Evolutionary conservation across 1,140 invertebrate species (phyloP).

Genomic region (Drosophila equinoxialis): DNA sequence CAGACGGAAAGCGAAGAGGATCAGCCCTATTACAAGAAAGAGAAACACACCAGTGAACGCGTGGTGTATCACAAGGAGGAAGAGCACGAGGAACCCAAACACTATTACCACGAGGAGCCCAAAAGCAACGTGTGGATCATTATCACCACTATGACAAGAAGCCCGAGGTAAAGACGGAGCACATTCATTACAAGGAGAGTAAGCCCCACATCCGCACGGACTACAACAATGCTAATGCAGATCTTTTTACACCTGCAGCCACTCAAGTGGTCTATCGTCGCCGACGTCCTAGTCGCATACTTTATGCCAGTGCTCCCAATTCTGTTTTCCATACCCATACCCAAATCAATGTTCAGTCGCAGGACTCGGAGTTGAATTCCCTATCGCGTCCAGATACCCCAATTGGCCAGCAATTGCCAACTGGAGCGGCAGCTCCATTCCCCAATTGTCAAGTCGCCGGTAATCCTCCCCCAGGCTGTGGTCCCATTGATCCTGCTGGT

Average conservation of each 20-base stretch:
- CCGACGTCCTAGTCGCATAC: constrained; percentile 49
- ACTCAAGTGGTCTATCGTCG: constrained; percentile 53
- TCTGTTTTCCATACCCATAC: constrained; percentile 74
- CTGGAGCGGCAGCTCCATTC: constrained; percentile 29
- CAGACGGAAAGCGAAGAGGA: constrained; percentile 22
- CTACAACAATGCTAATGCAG: constrained; percentile 18
- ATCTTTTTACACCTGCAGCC: constrained; percentile 50
- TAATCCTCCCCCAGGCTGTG: constrained; percentile 43
- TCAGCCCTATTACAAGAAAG: constrained; percentile 58
- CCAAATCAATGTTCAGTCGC: constrained; percentile 72
- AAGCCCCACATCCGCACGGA: constrained; percentile 48
- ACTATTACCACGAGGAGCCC: constrained; percentile 43
- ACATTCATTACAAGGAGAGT: constrained; percentile 62
- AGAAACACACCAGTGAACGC: constrained; percentile 66
- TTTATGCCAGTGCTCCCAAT: constrained; percentile 70
- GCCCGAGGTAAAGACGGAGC: constrained; percentile 63
- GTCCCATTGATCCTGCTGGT: constrained; percentile 32
- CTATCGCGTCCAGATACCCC: constrained; percentile 39
- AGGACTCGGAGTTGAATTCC: constrained; percentile 67
- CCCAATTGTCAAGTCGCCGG: constrained; percentile 44
- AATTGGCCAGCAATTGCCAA: constrained; percentile 10
- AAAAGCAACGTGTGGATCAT: constrained; percentile 66
- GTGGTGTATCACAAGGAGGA: constrained; percentile 64
- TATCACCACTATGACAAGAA: constrained; percentile 72
- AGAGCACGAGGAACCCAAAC: constrained; percentile 40